These are phyloP conservation scores for Nyctalus aviator DNA, from an alignment of 2,797 vertebrate species.

Conservation along the genomic window DNA sequence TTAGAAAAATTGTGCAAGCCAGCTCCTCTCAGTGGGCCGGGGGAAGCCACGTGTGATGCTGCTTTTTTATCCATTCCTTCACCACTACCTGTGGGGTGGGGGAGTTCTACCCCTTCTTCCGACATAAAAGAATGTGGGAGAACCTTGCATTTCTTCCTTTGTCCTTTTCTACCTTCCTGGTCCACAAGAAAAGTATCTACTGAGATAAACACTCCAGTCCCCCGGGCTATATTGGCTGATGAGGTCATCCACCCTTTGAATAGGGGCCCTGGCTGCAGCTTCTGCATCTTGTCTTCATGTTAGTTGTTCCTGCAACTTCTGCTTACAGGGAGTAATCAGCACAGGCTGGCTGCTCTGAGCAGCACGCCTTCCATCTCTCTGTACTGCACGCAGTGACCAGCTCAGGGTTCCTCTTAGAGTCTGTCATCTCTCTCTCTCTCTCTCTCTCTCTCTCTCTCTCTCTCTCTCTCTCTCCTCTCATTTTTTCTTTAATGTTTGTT, in stretches of 20 bases:
- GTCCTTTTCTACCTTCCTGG: not conserved
- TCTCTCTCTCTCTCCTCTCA: too few relatives aligned
- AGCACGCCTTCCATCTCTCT: not conserved
- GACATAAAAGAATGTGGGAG: too few relatives aligned
- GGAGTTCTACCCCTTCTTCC: not conserved
- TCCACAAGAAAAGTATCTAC: not conserved
- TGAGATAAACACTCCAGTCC: not conserved
- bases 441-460: too few relatives aligned
- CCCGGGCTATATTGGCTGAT: not conserved
- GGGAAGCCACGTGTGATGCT: accelerated
- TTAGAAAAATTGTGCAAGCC: not conserved
- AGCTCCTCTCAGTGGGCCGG: not conserved
- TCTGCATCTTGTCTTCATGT: not conserved
- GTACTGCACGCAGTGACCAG: not conserved
- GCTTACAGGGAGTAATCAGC: too few relatives aligned
- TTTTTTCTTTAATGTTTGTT: not conserved
- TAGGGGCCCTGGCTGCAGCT: not conserved
- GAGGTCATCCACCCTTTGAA: too few relatives aligned
- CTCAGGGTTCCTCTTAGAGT: not conserved
- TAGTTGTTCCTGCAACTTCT: not conserved
- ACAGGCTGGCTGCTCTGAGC: not conserved
- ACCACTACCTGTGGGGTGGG: accelerated
- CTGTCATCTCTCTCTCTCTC: not conserved
- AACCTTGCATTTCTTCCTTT: not conserved
- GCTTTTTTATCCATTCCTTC: not conserved